Base-by-base conservation (phyloP, 2,888 invertebrate genomes). In the Sympetrum striolatum region DNA sequence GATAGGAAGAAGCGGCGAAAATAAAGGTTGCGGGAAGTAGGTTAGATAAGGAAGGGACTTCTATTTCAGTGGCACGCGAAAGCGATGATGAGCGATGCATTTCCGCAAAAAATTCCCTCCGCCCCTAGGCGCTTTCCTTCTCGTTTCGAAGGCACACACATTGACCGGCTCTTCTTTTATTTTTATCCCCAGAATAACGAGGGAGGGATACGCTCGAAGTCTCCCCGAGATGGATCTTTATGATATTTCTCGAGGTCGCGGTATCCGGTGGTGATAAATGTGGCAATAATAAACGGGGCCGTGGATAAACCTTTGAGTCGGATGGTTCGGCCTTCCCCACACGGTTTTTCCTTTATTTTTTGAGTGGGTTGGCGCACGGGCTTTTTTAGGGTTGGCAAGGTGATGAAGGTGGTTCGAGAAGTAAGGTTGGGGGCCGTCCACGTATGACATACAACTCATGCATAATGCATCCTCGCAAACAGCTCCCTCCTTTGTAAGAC, bases 381-480 rank as follows among this genome's bases (percentile, higher is more conserved):
- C 31, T 25, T 48, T 53, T 58, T 25, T 35, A 1, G 82, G 35
- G 82, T 82, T 35, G 18, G 15, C 35, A 35, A 10, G 60, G 60
- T 60, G 31, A 25, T 18, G 86, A 90, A 81, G 90, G 60, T 60
- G 37, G 81, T 35, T 90, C n/a, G n/a, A n/a, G n/a, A n/a, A n/a
- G n/a, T 81, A 79, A 80, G 81, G 60, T 58, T 82, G 90, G 90
- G 90, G 90, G 80, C 53, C 91, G 90, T 81, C 82, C 86, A 37
- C 60, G 86, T 86, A 37, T 86, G 86, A 86, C 64, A 86, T 60
- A 60, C 86, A 60, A 37, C 37, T 86, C 86, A 86, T 86, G 86
- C 86, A 86, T 86, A 86, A 86, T 86, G 86, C 60, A 86, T 25
- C 64, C 60, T 22, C 60, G 60, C 86, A 86, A 86, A 86, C 86